phyloP scores from a whole-genome alignment of 2,797 vertebrate genomes.

The Notolabrus celidotus region DNA sequence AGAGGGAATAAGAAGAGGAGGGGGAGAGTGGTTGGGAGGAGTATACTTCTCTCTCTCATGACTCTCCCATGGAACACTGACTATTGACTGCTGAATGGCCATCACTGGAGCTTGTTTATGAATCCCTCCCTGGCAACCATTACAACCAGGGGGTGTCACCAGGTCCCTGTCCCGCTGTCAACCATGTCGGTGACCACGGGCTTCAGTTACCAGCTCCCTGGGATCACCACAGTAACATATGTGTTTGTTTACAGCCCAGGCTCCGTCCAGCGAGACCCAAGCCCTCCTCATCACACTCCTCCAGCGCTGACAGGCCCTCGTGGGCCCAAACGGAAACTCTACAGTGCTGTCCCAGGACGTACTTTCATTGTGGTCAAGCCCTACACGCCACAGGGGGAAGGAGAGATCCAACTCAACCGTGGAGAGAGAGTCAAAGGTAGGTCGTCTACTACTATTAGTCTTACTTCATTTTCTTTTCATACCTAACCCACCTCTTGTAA shows the following conservation, averaged over 20 bases:
- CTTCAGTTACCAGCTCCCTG: conserved; percentile 90
- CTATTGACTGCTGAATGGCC: conserved; percentile 66
- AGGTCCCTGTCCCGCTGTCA: conserved; percentile 70
- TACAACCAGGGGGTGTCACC: conserved; percentile 73
- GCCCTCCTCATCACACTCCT: conserved; percentile 87
- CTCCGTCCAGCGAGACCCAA: conserved; percentile 87
- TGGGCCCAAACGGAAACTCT: conserved; percentile 97
- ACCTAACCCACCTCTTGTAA: conserved; percentile 8
- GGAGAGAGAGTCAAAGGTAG: conserved; percentile 96
- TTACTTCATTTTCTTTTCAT: not conserved
- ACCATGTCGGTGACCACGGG: conserved; percentile 87
- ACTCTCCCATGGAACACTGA: conserved; percentile 75
- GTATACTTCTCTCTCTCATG: conserved; percentile 71
- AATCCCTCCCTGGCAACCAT: conserved; percentile 68
- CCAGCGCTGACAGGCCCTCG: conserved; percentile 83
- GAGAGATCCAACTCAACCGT: conserved; percentile 96
- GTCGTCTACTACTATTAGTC: conserved; percentile 20
- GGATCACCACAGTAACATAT: conserved; percentile 96
- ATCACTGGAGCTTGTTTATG: conserved; percentile 63
- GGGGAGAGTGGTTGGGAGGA: conserved; percentile 59
- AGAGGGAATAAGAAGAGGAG: conserved; percentile 55
- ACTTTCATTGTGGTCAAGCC: conserved; percentile 97
- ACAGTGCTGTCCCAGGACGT: conserved; percentile 97
- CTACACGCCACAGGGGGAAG: conserved; percentile 94
- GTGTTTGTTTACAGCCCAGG: conserved; percentile 99